Percentiles rank a stretch among this genome's conserved stretches.
Evolutionary conservation across 2,888 invertebrate species (phyloP).

Genomic region (Leptodirus hochenwartii): DNA sequence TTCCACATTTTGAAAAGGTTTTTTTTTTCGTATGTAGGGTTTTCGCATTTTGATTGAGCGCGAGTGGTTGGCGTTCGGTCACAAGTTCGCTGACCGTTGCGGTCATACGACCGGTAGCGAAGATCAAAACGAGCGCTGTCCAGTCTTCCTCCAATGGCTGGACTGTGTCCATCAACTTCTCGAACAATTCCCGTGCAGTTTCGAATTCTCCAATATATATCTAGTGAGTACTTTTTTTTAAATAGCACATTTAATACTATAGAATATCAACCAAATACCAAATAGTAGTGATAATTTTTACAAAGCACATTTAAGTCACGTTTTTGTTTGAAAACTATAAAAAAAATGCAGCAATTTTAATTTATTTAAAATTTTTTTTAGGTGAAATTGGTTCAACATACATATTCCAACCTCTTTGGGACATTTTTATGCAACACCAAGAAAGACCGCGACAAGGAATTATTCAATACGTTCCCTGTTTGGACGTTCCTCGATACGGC

Average conservation of each 20-base stretch:
- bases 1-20: too few species aligned
- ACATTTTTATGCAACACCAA: slow-evolving; percentile 86
- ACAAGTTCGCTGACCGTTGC: slow-evolving; percentile 94
- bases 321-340: not conserved
- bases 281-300: not conserved
- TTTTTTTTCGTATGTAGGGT: slow-evolving; percentile 47
- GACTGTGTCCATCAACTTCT: slow-evolving; percentile 90
- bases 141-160: slow-evolving; percentile 95
- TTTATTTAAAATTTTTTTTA: slow-evolving; percentile 25
- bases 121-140: slow-evolving; percentile 89
- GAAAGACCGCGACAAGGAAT: slow-evolving; percentile 51
- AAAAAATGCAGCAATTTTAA: slow-evolving; percentile 3
- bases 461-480: slow-evolving; percentile 59
- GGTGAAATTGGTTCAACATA: slow-evolving; percentile 90
- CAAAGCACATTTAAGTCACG: not conserved
- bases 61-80: slow-evolving; percentile 96
- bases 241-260: slow-evolving; percentile 2
- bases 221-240: slow-evolving; percentile 41
- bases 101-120: slow-evolving; percentile 64
- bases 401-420: slow-evolving; percentile 91
- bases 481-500: slow-evolving; percentile 72
- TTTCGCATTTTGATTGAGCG: slow-evolving; percentile 85
- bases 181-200: slow-evolving; percentile 76
- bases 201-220: slow-evolving; percentile 88
- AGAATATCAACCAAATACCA: too few species aligned